Conservation (phyloP, 2,797 vertebrate species). For the Trichosurus vulpecula region DNA sequence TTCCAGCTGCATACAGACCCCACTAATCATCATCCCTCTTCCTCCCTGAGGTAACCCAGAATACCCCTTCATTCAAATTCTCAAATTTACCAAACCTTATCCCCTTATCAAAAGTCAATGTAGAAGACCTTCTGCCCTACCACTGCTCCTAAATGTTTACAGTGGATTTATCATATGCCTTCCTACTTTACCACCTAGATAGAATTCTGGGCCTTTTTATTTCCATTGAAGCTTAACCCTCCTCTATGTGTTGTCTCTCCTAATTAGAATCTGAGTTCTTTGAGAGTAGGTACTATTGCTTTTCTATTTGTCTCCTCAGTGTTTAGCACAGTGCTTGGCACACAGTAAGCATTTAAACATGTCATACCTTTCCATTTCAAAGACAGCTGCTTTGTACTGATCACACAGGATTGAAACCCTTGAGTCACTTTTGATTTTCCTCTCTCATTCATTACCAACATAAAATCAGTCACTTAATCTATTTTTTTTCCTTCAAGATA, state of each 20-base stretch:
- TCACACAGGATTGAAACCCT: background rate
- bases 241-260: background rate
- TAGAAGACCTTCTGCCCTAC: background rate
- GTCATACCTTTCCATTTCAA: background rate
- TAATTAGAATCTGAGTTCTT: background rate
- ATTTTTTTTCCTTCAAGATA: background rate
- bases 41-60: background rate
- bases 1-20: background rate
- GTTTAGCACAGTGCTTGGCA: background rate
- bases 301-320: background rate
- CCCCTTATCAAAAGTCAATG: background rate
- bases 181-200: background rate
- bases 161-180: background rate
- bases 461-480: background rate
- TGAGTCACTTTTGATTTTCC: background rate
- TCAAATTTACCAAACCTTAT: background rate
- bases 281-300: background rate
- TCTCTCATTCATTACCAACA: background rate
- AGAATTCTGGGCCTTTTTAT: background rate
- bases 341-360: background rate
- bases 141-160: background rate
- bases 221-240: background rate
- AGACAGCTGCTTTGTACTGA: background rate
- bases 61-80: background rate
- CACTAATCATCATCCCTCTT: background rate